A percentile compares a stretch with the other conserved stretches of the same genome.
phyloP scores from a whole-genome alignment of 2,888 invertebrate species.

The Dryobota labecula region DNA sequence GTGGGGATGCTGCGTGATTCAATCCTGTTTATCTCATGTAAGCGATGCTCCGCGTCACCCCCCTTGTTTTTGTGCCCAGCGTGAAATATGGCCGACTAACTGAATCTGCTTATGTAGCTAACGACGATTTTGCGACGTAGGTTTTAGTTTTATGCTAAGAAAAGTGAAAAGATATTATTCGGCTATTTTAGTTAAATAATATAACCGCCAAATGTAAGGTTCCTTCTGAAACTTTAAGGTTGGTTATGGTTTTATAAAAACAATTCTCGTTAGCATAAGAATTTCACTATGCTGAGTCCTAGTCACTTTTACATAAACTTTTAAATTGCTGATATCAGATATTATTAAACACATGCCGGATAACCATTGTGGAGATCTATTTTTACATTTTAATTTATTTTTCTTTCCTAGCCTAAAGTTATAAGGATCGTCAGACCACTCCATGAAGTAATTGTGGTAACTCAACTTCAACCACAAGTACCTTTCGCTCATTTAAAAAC shows the following conservation, averaged over 20 bases:
- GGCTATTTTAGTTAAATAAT: too few species aligned
- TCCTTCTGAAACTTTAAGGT: too few species aligned
- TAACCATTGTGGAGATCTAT: too few species aligned
- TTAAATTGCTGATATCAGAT: too few species aligned
- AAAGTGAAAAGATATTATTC: not conserved
- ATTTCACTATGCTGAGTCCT: too few species aligned
- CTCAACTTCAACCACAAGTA: not conserved
- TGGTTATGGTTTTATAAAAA: too few species aligned
- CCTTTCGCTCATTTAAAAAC: not conserved
- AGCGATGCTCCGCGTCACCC: slow-evolving; percentile 47
- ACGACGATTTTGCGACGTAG: not conserved
- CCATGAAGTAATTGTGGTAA: not conserved
- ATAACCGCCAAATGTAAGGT: too few species aligned
- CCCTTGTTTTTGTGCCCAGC: slow-evolving; percentile 56
- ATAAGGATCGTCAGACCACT: not conserved
- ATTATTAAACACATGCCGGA: too few species aligned
- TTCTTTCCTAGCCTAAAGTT: too few species aligned
- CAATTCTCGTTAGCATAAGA: too few species aligned
- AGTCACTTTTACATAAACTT: too few species aligned
- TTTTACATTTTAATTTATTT: too few species aligned
- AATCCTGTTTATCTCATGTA: slow-evolving; percentile 66
- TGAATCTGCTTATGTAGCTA: slow-evolving; percentile 50
- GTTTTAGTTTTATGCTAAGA: not conserved
- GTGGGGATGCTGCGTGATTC: slow-evolving; percentile 54
- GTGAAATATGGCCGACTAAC: slow-evolving; percentile 57